phyloP scores from a whole-genome alignment of 2,113 vertebrate species.

The Ptilonorhynchus violaceus region DNA sequence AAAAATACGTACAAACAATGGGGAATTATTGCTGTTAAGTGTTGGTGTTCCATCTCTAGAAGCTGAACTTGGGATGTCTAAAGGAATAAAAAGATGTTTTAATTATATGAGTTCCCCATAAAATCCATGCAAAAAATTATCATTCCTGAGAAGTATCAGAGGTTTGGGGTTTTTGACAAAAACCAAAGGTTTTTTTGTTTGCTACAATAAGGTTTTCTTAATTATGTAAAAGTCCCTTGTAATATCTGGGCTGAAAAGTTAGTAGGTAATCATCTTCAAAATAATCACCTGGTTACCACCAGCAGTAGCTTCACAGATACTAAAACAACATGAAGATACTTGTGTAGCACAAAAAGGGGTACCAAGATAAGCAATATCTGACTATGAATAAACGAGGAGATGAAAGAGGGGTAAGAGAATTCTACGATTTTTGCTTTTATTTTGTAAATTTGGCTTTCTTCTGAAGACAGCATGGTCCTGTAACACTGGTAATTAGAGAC shows the following conservation, averaged over 20 bases:
- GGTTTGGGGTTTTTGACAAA: background rate
- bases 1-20: conserved; percentile 74
- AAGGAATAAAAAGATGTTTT: conserved; percentile 48
- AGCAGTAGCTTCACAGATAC: background rate
- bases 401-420: background rate
- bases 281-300: background rate
- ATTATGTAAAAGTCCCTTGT: background rate
- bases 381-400: background rate
- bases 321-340: background rate
- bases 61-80: conserved; percentile 73
- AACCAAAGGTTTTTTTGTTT: background rate
- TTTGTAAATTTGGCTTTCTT: background rate
- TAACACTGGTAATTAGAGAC: background rate
- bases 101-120: background rate
- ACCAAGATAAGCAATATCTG: background rate
- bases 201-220: background rate
- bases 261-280: background rate
- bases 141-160: background rate
- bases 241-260: background rate
- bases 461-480: background rate
- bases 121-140: background rate
- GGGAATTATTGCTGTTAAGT: conserved; percentile 67
- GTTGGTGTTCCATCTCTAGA: conserved; percentile 73
- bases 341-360: background rate
- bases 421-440: background rate